Evolutionary conservation across 2,888 invertebrate genomes (phyloP).

Genomic region (Lacanobia oleracea): DNA sequence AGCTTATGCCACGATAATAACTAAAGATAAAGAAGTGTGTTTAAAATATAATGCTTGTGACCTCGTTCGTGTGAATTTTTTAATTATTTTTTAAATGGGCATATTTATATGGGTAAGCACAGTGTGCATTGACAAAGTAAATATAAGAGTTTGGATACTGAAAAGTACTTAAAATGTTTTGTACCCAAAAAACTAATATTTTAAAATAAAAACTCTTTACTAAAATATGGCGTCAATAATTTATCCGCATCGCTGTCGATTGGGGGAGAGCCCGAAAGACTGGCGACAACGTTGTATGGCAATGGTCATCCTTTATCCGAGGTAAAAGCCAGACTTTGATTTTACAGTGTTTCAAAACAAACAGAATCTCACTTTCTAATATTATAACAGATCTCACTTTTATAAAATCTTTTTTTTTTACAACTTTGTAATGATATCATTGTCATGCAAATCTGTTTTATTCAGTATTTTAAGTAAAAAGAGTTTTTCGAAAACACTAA

Average conservation of each 20-base stretch:
- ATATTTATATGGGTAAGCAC: slow-evolving; percentile 9
- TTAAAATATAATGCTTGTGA: slow-evolving; percentile 18
- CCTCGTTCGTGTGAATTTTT: slow-evolving; percentile 46
- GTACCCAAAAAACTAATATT: too few species aligned
- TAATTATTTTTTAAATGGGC: slow-evolving; percentile 32
- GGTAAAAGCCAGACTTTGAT: neutral
- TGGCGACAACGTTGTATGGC: too few species aligned
- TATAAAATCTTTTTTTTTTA: too few species aligned
- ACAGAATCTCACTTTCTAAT: slow-evolving; percentile 39
- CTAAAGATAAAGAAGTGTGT: slow-evolving; percentile 18
- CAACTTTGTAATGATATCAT: slow-evolving; percentile 5
- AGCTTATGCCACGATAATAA: slow-evolving; percentile 30
- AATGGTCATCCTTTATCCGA: too few species aligned
- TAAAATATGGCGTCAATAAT: too few species aligned
- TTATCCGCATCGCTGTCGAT: too few species aligned
- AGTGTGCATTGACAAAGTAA: slow-evolving; percentile 22
- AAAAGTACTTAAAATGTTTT: neutral
- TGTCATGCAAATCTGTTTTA: slow-evolving; percentile 19
- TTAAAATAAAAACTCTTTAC: neutral
- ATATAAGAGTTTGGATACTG: neutral
- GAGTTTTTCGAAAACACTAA: too few species aligned
- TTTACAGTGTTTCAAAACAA: slow-evolving; percentile 25
- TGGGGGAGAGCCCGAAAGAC: too few species aligned
- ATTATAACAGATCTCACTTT: too few species aligned
- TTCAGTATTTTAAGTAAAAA: too few species aligned